These are phyloP conservation scores for Synanthedon vespiformis DNA, from an alignment of 2,888 invertebrate genomes.

Conservation along the genomic window DNA sequence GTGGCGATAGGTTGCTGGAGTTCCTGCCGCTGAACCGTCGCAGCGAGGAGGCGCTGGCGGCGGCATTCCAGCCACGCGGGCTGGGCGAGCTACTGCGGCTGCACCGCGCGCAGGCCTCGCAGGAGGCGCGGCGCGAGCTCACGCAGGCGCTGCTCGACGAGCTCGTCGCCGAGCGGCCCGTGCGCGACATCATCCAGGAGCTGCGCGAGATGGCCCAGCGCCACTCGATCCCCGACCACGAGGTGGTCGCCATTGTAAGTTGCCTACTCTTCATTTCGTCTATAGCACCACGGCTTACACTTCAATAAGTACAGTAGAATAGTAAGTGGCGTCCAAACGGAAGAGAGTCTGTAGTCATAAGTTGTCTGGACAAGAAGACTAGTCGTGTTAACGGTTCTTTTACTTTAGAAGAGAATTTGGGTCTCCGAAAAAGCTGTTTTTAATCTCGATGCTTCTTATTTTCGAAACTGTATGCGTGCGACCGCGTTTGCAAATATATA, in stretches of 20 bases:
- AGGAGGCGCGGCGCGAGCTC: conserved; percentile 66
- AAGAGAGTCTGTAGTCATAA: too few relatives aligned
- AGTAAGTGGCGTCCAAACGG: too few relatives aligned
- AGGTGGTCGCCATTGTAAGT: conserved; percentile 87
- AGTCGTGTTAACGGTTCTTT: too few relatives aligned
- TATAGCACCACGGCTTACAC: neutral
- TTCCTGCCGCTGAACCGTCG: conserved; percentile 95
- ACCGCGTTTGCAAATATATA: too few relatives aligned
- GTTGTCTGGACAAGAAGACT: too few relatives aligned
- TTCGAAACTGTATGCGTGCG: too few relatives aligned
- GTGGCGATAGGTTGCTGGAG: conserved; percentile 82
- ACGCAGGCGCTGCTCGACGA: conserved; percentile 83
- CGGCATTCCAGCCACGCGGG: conserved; percentile 83
- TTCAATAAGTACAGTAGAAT: neutral
- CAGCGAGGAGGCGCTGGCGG: conserved; percentile 87
- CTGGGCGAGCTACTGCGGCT: conserved; percentile 83
- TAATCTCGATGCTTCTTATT: too few relatives aligned
- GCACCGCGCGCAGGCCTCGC: conserved; percentile 86
- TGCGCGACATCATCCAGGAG: conserved; percentile 87
- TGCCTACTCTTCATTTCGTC: neutral
- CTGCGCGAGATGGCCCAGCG: conserved; percentile 87
- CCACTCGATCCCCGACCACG: conserved; percentile 89
- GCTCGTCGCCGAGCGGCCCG: conserved; percentile 86
- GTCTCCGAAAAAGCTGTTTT: too few relatives aligned
- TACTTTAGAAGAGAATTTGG: too few relatives aligned